A percentile compares a stretch with the other conserved stretches of the same genome.
These are phyloP conservation scores for Chouioia cunea DNA, from an alignment of 2,888 invertebrate species.

Conservation along the genomic window DNA sequence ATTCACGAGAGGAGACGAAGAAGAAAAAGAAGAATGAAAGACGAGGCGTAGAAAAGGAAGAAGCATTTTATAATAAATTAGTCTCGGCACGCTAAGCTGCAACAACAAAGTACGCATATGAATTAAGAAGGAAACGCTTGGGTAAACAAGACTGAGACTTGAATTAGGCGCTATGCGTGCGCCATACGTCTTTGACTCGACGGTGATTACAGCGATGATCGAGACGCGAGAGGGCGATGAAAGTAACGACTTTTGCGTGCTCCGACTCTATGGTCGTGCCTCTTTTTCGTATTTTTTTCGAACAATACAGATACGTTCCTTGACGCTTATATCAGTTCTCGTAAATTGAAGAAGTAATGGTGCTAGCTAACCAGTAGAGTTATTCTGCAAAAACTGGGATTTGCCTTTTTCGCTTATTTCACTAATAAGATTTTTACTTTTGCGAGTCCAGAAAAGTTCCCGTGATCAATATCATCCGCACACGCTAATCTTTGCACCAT, in stretches of 20 bases:
- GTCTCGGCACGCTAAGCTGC: constrained; percentile 62
- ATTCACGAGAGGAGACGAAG: neutral
- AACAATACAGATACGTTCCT: neutral
- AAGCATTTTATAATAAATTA: constrained; percentile 65
- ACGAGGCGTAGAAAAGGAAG: neutral
- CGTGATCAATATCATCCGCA: too few species aligned
- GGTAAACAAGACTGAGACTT: constrained; percentile 66
- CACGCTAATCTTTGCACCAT: too few species aligned
- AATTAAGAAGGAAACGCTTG: constrained; percentile 66
- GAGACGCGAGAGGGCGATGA: neutral
- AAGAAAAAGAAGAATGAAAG: neutral
- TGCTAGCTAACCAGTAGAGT: too few species aligned
- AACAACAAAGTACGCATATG: constrained; percentile 65
- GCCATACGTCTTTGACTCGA: constrained; percentile 11
- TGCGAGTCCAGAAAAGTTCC: too few species aligned
- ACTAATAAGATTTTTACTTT: too few species aligned
- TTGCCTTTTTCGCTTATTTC: too few species aligned
- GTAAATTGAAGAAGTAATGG: constrained; percentile 17
- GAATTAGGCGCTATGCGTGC: constrained; percentile 62
- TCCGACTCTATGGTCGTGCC: neutral
- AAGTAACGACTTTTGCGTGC: constrained; percentile 30
- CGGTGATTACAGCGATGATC: neutral
- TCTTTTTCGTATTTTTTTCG: constrained; percentile 1
- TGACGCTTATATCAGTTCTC: neutral
- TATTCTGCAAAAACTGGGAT: too few species aligned